Base-by-base conservation (phyloP, 1,140 invertebrate genomes). In the Drosophila cardini region DNA sequence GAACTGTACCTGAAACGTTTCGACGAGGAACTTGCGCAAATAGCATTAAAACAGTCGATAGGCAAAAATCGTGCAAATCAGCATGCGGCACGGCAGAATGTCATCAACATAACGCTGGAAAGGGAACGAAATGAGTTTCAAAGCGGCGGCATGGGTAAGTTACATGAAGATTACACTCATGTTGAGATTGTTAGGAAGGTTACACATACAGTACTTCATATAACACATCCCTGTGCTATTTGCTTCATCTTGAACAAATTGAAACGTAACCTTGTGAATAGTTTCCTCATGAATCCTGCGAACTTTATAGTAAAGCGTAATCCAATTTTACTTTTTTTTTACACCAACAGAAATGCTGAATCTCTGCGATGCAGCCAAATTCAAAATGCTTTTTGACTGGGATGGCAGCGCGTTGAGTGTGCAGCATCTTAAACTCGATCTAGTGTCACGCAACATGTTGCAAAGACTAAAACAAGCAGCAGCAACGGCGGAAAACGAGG, bases 21-120 rank as follows among this genome's bases (percentile, higher is more conserved):
- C 92, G 94, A 96, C 80, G 95, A 96, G 70, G 96, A 97, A 93
- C 90, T 96, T 32, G 94, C 95, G 76, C 95, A 96, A 91, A 97
- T 97, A 79, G 85, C 92, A 16, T 92, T 96, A 3, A 96, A 96
- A 86, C 95, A 96, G 80, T 95, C 95, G 0, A 94, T 97, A 40
- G 95, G 95, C 11, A 96, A 95, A 90, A 95, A 94, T 80, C 93
- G 95, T 18, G 71, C 81, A 0, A 83, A 92, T 62, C 96, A 96
- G 80, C 96, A 97, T 91, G 95, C 95, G 1, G 96, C 94, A 77
- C 93, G 96, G 72, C 94, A 96, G 92, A 95, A 96, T 93, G 93
- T 95, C 11, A 94, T 97, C 21, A 95, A 94, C 65, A 94, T 96
- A 77, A 96, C 94, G 0, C 94, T 95, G 69, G 93, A 96, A 77